Percentiles rank a stretch among this genome's conserved stretches.
phyloP scores from a whole-genome alignment of 2,888 invertebrate species.

The Epirrita christyi region DNA sequence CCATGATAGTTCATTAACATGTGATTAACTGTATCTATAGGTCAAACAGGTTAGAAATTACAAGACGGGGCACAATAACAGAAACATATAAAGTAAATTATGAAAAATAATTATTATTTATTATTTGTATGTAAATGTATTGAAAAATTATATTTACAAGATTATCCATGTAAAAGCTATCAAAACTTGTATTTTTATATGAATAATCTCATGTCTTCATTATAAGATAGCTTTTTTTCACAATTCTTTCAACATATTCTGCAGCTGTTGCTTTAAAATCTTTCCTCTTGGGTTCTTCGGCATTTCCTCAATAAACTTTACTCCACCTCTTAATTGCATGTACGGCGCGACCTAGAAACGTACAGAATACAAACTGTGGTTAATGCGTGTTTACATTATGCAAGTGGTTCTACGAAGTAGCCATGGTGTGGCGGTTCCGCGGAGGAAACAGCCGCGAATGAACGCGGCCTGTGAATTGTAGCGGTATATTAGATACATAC shows the following conservation, averaged over 20 bases:
- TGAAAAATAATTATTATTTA: too few species aligned
- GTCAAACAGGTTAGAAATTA: too few species aligned
- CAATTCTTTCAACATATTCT: constrained; percentile 62
- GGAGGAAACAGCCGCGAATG: constrained; percentile 22
- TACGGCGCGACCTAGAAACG: constrained; percentile 76
- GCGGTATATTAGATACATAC: neutral
- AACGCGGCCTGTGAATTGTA: constrained; percentile 9
- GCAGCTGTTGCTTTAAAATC: constrained; percentile 86
- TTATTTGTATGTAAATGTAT: too few species aligned
- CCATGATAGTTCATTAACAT: too few species aligned
- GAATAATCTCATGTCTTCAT: too few species aligned
- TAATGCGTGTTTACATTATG: constrained; percentile 39
- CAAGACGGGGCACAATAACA: too few species aligned
- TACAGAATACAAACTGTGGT: constrained; percentile 35
- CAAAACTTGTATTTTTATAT: too few species aligned
- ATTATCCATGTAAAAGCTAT: too few species aligned
- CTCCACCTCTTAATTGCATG: constrained; percentile 88
- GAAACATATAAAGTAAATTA: too few species aligned
- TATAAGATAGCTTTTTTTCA: too few species aligned
- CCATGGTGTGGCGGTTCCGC: constrained; percentile 16
- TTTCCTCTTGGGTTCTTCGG: constrained; percentile 89
- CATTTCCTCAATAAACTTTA: constrained; percentile 87
- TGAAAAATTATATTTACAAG: too few species aligned
- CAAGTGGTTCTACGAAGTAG: constrained; percentile 32
- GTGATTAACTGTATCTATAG: too few species aligned